A percentile compares a stretch with the other conserved stretches of the same genome.
These are phyloP conservation scores for Apoda limacodes DNA, from an alignment of 2,888 invertebrate species.

Conservation along the genomic window DNA sequence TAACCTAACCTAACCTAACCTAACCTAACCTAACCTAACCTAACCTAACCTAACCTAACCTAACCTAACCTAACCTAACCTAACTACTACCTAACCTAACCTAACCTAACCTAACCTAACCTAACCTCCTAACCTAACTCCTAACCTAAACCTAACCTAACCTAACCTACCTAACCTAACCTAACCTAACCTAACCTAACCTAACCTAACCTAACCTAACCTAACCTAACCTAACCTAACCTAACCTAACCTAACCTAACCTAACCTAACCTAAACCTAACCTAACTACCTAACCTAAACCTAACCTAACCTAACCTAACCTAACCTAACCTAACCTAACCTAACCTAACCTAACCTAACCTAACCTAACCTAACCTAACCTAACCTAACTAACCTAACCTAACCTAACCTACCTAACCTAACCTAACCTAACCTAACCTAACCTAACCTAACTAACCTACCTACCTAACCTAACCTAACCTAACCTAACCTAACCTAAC, in stretches of 20 bases:
- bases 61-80: slow-evolving; percentile 15
- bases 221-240: slow-evolving; percentile 16
- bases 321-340: slow-evolving; percentile 13
- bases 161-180: slow-evolving; percentile 13
- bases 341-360: slow-evolving; percentile 12
- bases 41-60: slow-evolving; percentile 14
- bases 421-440: slow-evolving; percentile 22
- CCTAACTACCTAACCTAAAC: slow-evolving; percentile 8
- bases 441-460: slow-evolving; percentile 22
- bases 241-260: slow-evolving; percentile 16
- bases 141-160: slow-evolving; percentile 12
- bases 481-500: slow-evolving; percentile 24
- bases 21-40: slow-evolving; percentile 15
- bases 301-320: slow-evolving; percentile 15
- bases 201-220: slow-evolving; percentile 17
- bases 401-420: slow-evolving; percentile 14
- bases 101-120: slow-evolving; percentile 12
- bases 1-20: slow-evolving; percentile 14
- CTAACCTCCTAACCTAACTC: slow-evolving; percentile 13
- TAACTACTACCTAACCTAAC: slow-evolving; percentile 13
- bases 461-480: slow-evolving; percentile 23
- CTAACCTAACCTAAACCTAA: slow-evolving; percentile 14
- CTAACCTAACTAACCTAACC: slow-evolving; percentile 15
- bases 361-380: slow-evolving; percentile 13
- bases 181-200: slow-evolving; percentile 17